These are phyloP conservation scores for Paramuricea clavata DNA, from an alignment of 92 coral and sea anemone species.

Conservation along the genomic window DNA sequence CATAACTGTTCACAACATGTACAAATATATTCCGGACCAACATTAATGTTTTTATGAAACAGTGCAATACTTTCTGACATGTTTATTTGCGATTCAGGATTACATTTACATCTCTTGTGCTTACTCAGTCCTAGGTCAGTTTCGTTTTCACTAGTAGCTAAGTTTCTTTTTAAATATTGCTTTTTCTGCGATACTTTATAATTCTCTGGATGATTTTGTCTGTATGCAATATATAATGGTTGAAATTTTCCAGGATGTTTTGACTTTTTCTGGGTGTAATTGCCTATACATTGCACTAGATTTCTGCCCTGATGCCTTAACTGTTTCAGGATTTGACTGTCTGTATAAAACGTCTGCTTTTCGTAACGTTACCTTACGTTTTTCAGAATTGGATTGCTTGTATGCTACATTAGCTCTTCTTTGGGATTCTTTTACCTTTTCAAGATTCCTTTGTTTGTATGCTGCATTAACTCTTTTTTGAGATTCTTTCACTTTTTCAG, in stretches of 20 bases:
- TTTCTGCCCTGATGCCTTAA: background rate
- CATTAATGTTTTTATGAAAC: too few species aligned
- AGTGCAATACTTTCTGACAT: too few species aligned
- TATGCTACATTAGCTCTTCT: background rate
- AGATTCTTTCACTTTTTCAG: slow-evolving; percentile 26
- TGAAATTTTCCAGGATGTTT: slow-evolving; percentile 28
- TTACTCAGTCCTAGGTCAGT: too few species aligned
- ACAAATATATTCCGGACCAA: too few species aligned
- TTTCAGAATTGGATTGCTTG: too few species aligned
- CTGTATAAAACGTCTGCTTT: background rate
- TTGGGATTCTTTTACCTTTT: background rate
- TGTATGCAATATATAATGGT: background rate
- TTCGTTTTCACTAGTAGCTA: too few species aligned
- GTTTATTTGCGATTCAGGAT: too few species aligned
- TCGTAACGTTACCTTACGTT: too few species aligned
- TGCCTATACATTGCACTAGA: slow-evolving; percentile 24
- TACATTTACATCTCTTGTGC: too few species aligned
- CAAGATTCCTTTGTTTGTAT: slow-evolving; percentile 33
- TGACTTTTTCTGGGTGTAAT: slow-evolving; percentile 36
- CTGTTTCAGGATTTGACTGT: slow-evolving; percentile 18
- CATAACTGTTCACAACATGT: too few species aligned
- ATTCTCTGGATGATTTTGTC: background rate
- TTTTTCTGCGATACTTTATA: background rate
- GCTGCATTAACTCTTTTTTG: slow-evolving; percentile 13
- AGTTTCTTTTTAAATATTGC: background rate